Base-by-base conservation (phyloP, 2,113 vertebrate species). In the Argyrosomus japonicus region DNA sequence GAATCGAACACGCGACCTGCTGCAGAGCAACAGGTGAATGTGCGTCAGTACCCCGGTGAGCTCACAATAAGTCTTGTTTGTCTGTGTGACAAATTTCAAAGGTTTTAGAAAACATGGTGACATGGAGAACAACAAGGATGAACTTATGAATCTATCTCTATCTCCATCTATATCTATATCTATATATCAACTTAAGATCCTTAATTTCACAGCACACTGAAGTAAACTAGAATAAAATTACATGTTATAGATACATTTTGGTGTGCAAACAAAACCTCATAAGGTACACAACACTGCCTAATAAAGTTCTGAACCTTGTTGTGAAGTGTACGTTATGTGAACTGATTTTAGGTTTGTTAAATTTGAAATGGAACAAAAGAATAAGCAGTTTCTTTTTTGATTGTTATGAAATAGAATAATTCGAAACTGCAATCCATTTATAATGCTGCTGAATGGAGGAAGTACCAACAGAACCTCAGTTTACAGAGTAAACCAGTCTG, bases 1-100 rank as follows among this genome's bases (percentile, higher is more conserved):
- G 68, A 70, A 61, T 78, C 32, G 3, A 57, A 69, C 79, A 82
- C 6, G 65, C 15, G 45, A 6, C 70, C 48, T 40, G 11, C 68
- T 70, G 36, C 48, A 61, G 23, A 32, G 32, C 32, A 36, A 6
- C 10, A 80, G 14, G 53, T 29, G 21, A 29, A 71, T 3, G 6
- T 72, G 79, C 47, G 17, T 72, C 57, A 65, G 32, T 25, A 36
- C 25, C 47, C 47, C 18, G 43, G 40, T 14, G 15, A 60, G 53
- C 57, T 81, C 61, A 71, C n/a, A 54, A 14, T 32, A 17, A 61
- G 40, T 68, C 51, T 36, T 11, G 18, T 27, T 45, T 15, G 43
- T 25, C 6, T n/a, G 18, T 13, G 25, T 9, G 10, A 77, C 29
- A 21, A n/a, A 45, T 36, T 58, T 43, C 23, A 40, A 60, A 50